Base-by-base conservation (phyloP, 2,888 invertebrate species). In the Drosophila lacicola region DNA sequence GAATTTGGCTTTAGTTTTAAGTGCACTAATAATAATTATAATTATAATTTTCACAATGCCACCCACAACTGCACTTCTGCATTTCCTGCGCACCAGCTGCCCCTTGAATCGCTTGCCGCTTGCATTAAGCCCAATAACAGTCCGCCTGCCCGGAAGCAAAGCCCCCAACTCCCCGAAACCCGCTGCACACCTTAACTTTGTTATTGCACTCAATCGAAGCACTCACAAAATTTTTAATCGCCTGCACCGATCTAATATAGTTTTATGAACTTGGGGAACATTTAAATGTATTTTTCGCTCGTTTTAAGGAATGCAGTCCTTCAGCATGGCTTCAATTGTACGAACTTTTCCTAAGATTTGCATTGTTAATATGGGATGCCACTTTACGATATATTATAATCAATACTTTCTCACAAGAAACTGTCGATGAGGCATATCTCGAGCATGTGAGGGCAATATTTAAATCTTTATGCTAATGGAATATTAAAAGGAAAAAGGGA, bases 21-120 rank as follows among this genome's bases (percentile, higher is more conserved):
- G 60, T 73, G 82, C 82, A 82, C 85, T 70, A 74, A 80, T 80
- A 85, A 79, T 79, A 62, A 79, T 84, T 74, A 46, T 58, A 63
- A 74, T 78, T 84, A 78, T 75, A 47, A 63, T 71, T 85, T 76
- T 11, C 68, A 68, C 63, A 74, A 70, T 41, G 54, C 33, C 68
- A 51, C 33, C 58, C 46, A 69, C 55, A 45, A 50, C 33, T 44
- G 62, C 71, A 76, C 50, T 44, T 36, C 19, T 39, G 42, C 49
- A 42, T 21, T 25, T 14, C 19, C 45, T 10, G 21, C 29, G 46
- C 54, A 42, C 36, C 41, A 21, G 19, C 51, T 44, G 53, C 53
- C 47, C 54, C 29, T 53, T 56, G 42, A 55, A 46, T n/a, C 42
- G 14, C 34, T 11, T 55, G 61, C 17, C 37, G 17, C 41, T 11